Base-by-base conservation (phyloP, 2,888 invertebrate species). In the Malachius bipustulatus region DNA sequence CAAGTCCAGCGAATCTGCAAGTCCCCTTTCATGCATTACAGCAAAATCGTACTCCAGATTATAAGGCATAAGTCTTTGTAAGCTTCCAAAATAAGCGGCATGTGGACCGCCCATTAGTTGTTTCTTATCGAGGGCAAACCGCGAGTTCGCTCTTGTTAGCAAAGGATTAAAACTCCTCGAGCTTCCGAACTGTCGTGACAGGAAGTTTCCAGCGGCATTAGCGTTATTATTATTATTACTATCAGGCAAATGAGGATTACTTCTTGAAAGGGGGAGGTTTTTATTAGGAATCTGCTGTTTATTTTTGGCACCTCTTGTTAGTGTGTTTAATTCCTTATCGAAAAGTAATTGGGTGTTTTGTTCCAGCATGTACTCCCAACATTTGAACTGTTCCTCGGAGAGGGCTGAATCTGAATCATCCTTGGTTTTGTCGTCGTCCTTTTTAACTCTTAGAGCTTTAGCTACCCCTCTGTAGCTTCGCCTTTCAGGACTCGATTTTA, bases 281-380 rank as follows among this genome's bases (percentile, higher is more conserved):
- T 71, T 68, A 14, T 72, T 54, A 37, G 67, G 64, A 47, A 69
- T 65, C 4, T 62, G 69, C 0, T 71, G 68, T 24, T 59, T 57
- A 47, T 69, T 69, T 12, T 73, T 70, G 38, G 65, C 64, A 1
- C 73, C 74, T 53, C 73, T 73, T 0, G 79, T 73, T 28, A 85
- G 62, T 19, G 85, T 83, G 51, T 88, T 85, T 32, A 88, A 59
- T 59, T 89, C 89, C 54, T 87, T 87, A 59, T 88, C 87, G 51
- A 89, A 89, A 2, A 89, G 55, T 55, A 88, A 66, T 55, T 88
- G 88, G 0, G 88, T 88, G 51, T 89, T 89, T 57, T 88, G 85
- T 54, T 89, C 89, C 31, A 89, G 61, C 85, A 89, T 88, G 51
- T 89, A 89, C 50, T 89, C 89, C 89, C 89, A 89, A 55, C 88